Base-by-base conservation (phyloP, 2,888 invertebrate species). In the Hydraecia micacea region DNA sequence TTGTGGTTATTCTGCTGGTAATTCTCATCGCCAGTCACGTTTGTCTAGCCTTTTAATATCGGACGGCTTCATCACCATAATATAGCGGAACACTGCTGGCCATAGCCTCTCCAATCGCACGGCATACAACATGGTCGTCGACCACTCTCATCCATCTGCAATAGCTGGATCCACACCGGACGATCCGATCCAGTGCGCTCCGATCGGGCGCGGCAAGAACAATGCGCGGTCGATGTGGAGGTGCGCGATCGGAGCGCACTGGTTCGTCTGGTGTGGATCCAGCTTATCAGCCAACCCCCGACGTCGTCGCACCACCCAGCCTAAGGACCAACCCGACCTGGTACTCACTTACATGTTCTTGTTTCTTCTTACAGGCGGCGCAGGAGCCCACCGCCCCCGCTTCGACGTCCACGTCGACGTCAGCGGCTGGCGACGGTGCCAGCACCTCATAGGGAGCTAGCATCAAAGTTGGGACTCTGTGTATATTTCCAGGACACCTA, bases 291-390 rank as follows among this genome's bases (percentile, higher is more conserved):
- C n/a, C n/a, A n/a, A n/a, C n/a, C 13, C 13, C 21, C 13, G 4
- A 21, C 7, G 7, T 68, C 13, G 28, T n/a, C 6, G 28, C 28
- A 28, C 46, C 21, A 67, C 0, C 7, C n/a, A 18, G 3, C 36
- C 3, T 28, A 28, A 67, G 6, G 18, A 67, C 21, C 28, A 49
- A 21, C 15, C 25, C 8, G 9, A n/a, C 7, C 13, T 49, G 25
- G 65, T 49, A 28, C 39, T 79, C 28, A 77, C 39, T 79, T 39
- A 77, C 18, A 11, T 79, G 36, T 62, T 60, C 80, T 77, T 86
- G 79, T 86, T 77, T 86, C 60, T 52, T 79, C 9, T 96, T 95
- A n/a, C 96, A 96, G 96, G 90, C 92, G 95, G 95, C 95, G 96
- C 95, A 90, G 82, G 91, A 93, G 86, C 92, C 94, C 92, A 91